Evolutionary conservation across 2,797 vertebrate species (phyloP).

Genomic region (Thamnophis elegans): DNA sequence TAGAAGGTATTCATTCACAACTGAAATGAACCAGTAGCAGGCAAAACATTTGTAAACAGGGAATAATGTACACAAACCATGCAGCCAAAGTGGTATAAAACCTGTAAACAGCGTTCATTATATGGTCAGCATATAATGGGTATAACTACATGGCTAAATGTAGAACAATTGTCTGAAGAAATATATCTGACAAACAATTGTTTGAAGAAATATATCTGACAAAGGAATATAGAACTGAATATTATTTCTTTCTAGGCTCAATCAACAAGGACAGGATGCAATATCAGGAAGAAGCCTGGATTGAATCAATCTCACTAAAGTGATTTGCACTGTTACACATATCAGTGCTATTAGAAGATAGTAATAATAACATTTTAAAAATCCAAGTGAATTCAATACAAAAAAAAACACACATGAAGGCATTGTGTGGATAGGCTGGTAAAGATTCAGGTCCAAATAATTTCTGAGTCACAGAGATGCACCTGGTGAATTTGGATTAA

Average conservation of each 20-base stretch:
- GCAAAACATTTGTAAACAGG: neutral
- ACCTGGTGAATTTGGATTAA: neutral
- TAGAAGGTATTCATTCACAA: neutral
- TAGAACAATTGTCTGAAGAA: neutral
- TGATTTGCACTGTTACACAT: neutral
- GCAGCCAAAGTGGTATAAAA: neutral
- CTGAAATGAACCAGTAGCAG: neutral
- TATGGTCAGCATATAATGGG: neutral
- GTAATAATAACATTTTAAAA: neutral
- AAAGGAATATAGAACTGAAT: neutral
- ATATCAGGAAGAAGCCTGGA: neutral
- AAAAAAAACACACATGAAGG: neutral
- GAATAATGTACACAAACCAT: neutral
- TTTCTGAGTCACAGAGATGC: neutral
- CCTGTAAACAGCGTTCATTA: neutral
- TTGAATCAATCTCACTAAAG: neutral
- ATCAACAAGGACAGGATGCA: neutral
- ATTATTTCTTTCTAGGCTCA: neutral
- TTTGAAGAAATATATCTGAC: neutral
- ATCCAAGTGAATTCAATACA: neutral
- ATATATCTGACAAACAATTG: neutral
- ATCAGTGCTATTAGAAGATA: neutral
- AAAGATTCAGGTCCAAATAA: neutral
- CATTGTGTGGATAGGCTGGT: neutral
- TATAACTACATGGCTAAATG: neutral